A percentile compares a stretch with the other conserved stretches of the same genome.
These are phyloP conservation scores for Upupa epops DNA, from an alignment of 2,113 vertebrate genomes.

Conservation along the genomic window DNA sequence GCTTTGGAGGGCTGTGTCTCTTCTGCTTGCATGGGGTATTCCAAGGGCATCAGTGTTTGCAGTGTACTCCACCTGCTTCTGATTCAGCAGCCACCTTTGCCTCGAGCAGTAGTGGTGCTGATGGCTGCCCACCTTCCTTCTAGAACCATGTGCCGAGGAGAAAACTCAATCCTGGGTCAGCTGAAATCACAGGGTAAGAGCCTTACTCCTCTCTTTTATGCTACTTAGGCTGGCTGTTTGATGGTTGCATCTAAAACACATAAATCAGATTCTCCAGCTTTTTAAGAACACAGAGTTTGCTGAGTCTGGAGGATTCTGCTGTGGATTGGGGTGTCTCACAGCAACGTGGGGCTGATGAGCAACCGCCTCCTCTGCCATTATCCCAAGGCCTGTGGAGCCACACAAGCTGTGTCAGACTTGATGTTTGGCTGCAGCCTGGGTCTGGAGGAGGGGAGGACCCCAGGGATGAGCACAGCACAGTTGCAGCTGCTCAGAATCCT, in stretches of 20 bases:
- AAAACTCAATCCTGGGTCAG: constrained; percentile 91
- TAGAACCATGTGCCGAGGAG: constrained; percentile 95
- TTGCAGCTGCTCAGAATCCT: constrained; percentile 25
- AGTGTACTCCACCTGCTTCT: neutral
- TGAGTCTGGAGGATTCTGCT: neutral
- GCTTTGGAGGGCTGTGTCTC: neutral
- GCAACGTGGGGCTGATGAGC: neutral
- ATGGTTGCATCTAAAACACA: fast-evolving
- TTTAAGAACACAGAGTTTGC: neutral
- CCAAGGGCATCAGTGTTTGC: neutral
- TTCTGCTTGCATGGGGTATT: neutral
- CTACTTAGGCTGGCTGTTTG: neutral
- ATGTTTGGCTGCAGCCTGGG: neutral
- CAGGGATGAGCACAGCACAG: neutral
- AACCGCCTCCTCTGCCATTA: neutral
- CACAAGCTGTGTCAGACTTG: neutral
- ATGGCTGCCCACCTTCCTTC: constrained; percentile 47
- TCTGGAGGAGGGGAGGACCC: neutral
- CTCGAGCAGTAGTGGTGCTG: neutral
- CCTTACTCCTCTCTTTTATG: neutral
- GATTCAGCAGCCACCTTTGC: neutral
- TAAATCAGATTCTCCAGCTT: neutral
- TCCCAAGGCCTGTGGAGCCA: neutral
- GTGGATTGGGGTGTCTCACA: neutral
- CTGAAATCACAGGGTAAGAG: constrained; percentile 87